Evolutionary conservation across 1,140 invertebrate species (phyloP).

Genomic region (Plutomurus gul): DNA sequence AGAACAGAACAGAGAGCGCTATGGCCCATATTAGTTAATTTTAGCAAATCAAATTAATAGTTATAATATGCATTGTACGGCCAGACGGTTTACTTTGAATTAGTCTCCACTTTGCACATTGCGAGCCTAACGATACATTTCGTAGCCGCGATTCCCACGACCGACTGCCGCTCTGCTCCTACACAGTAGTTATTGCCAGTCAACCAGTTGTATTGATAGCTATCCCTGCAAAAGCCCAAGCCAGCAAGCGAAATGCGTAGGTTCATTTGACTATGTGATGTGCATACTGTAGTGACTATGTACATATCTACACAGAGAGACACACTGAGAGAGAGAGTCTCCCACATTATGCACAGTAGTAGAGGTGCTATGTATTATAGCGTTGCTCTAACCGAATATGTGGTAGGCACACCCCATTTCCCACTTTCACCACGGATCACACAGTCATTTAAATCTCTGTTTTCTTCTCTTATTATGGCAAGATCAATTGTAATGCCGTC

Average conservation of each 20-base stretch:
- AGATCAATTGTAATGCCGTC: constrained; percentile 13
- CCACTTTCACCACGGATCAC: constrained; percentile 33
- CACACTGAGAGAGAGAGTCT: too few species aligned
- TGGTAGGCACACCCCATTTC: constrained; percentile 31
- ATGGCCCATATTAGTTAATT: too few species aligned
- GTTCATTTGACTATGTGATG: not conserved
- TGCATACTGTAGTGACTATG: not conserved
- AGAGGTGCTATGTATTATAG: not conserved
- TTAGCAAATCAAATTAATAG: constrained; percentile 25
- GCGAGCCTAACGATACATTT: constrained; percentile 19
- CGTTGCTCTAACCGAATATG: constrained; percentile 7
- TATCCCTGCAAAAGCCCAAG: too few species aligned
- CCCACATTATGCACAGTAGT: not conserved
- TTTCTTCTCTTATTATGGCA: constrained; percentile 33
- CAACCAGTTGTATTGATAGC: too few species aligned
- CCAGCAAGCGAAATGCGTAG: too few species aligned
- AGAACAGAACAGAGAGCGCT: too few species aligned
- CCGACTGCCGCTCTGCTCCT: not conserved
- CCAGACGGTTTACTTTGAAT: constrained; percentile 16
- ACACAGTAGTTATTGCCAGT: not conserved
- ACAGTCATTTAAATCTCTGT: constrained; percentile 8
- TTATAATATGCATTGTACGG: constrained; percentile 5
- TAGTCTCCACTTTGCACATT: constrained; percentile 18
- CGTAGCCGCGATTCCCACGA: not conserved
- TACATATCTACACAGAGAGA: too few species aligned